phyloP scores from a whole-genome alignment of 2,113 vertebrate genomes.

The Acrocephalus arundinaceus region DNA sequence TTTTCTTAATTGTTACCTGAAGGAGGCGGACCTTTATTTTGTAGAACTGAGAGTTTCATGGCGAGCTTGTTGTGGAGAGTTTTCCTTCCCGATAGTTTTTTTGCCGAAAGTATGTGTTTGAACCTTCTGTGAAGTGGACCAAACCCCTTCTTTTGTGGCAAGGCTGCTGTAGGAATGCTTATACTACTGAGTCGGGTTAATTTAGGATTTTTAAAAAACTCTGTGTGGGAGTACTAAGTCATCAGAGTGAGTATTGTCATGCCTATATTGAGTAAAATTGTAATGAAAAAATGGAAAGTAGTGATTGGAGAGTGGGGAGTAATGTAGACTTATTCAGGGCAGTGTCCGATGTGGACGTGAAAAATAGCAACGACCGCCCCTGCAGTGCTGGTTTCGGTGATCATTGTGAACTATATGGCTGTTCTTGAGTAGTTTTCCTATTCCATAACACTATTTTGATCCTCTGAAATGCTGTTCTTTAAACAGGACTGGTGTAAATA shows the following conservation, averaged over 20 bases:
- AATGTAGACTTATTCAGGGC: background rate
- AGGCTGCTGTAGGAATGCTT: background rate
- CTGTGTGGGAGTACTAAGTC: background rate
- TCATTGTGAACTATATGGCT: background rate
- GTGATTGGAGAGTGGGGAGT: background rate
- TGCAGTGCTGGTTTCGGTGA: background rate
- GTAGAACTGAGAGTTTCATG: background rate
- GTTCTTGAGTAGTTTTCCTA: too few relatives aligned
- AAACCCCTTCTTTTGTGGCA: background rate
- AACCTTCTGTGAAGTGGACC: too few relatives aligned
- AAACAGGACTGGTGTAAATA: background rate
- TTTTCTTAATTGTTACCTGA: too few relatives aligned
- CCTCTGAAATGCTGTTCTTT: background rate
- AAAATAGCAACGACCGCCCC: background rate
- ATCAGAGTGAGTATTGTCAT: too few relatives aligned
- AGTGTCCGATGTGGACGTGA: background rate
- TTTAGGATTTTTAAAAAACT: background rate
- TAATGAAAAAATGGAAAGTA: background rate
- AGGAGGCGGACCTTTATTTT: accelerated
- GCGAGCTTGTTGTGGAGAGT: too few relatives aligned
- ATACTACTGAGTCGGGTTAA: background rate
- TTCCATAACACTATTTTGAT: too few relatives aligned
- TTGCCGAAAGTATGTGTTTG: background rate
- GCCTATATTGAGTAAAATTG: background rate
- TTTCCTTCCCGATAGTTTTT: background rate